These are phyloP conservation scores for Tachycineta bicolor DNA, from an alignment of 2,113 vertebrate species.

Conservation along the genomic window DNA sequence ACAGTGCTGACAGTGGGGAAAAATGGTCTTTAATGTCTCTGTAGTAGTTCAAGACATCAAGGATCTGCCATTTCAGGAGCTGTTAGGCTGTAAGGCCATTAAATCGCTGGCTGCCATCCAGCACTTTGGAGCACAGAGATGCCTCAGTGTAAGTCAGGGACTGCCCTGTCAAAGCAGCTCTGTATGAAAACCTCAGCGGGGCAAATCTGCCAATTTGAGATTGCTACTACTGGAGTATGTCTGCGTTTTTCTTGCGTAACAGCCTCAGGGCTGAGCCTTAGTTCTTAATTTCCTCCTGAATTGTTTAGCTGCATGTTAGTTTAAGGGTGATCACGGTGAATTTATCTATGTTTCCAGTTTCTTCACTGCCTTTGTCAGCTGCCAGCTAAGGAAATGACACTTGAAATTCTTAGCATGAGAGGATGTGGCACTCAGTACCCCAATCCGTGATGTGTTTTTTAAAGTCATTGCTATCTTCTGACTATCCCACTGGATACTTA, in stretches of 20 bases:
- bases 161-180: background rate
- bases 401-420: background rate
- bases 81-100: background rate
- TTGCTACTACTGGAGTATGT: background rate
- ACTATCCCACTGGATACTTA: background rate
- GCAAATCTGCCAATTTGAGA: background rate
- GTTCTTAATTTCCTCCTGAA: slow-evolving; percentile 22
- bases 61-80: background rate
- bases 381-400: background rate
- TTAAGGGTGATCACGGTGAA: background rate
- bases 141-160: background rate
- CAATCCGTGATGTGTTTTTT: background rate
- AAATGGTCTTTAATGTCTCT: background rate
- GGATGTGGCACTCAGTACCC: background rate
- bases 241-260: background rate
- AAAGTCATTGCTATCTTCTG: background rate
- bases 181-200: background rate
- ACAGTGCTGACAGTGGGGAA: background rate
- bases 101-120: background rate
- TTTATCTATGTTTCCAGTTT: background rate
- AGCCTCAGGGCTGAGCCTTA: background rate
- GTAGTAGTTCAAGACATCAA: background rate
- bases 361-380: background rate
- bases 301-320: background rate
- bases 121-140: background rate